A percentile compares a stretch with the other conserved stretches of the same genome.
Conservation (phyloP, 2,797 vertebrate species). For the Notolepis coatsorum region DNA sequence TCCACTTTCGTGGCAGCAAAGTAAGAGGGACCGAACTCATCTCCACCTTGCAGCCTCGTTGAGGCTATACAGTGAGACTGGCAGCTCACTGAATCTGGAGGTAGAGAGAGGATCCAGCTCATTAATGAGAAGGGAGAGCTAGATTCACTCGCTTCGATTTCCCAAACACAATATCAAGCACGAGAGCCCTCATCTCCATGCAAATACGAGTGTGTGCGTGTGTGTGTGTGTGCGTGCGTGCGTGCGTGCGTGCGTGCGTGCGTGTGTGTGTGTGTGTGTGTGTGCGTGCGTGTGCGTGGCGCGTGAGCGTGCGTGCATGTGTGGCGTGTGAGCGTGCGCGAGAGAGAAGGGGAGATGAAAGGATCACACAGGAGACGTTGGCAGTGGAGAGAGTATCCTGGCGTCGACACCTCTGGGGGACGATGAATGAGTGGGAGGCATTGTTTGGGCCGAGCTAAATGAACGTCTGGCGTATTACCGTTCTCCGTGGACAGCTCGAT, state of each 20-base stretch:
- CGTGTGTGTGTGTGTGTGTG: background rate
- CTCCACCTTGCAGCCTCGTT: slow-evolving; percentile 62
- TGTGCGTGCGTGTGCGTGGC: too few species aligned
- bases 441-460: slow-evolving; percentile 57
- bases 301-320: too few species aligned
- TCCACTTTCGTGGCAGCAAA: slow-evolving; percentile 42
- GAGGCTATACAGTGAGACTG: slow-evolving; percentile 54
- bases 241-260: background rate
- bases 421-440: slow-evolving; percentile 50
- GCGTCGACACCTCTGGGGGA: slow-evolving; percentile 41
- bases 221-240: too few species aligned
- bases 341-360: slow-evolving; percentile 50
- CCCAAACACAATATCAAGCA: slow-evolving; percentile 54
- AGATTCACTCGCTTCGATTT: slow-evolving; percentile 20
- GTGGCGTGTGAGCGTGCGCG: too few species aligned
- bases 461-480: slow-evolving; percentile 42
- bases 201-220: slow-evolving; percentile 47
- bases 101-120: background rate
- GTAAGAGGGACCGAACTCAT: slow-evolving; percentile 29
- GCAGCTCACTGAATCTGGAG: slow-evolving; percentile 20
- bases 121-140: slow-evolving; percentile 35
- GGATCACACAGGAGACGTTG: slow-evolving; percentile 51
- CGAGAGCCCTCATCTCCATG: slow-evolving; percentile 48
- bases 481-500: slow-evolving; percentile 66
- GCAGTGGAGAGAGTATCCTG: slow-evolving; percentile 38